These are phyloP conservation scores for Pseudorhombus dupliciocellatus DNA, from an alignment of 2,113 vertebrate species.

Conservation along the genomic window DNA sequence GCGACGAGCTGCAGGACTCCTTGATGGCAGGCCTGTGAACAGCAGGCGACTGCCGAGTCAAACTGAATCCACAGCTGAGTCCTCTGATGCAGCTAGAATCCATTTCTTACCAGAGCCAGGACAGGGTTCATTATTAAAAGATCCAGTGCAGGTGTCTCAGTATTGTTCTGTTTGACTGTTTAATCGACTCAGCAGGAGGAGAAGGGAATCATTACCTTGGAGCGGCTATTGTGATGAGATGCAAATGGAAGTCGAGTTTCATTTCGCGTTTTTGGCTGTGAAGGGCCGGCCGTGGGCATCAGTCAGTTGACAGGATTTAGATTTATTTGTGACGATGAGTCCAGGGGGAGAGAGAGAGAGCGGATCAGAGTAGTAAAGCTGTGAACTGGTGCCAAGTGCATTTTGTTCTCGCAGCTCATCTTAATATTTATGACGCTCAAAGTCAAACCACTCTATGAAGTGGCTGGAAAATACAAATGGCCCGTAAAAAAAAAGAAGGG, in stretches of 20 bases:
- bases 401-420: conserved; percentile 34
- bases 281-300: not conserved
- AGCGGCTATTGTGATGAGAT: conserved; percentile 25
- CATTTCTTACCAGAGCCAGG: not conserved
- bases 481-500: too few species aligned
- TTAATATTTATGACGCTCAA: conserved; percentile 22
- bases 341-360: conserved; percentile 2
- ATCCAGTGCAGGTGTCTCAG: not conserved
- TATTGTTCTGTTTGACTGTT: not conserved
- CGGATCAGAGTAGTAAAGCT: conserved; percentile 30
- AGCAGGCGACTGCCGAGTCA: conserved; percentile 4
- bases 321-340: conserved; percentile 21
- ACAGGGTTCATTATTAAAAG: not conserved
- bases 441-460: conserved; percentile 13
- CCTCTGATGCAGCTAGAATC: not conserved
- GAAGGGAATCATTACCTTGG: conserved; percentile 20
- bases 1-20: not conserved
- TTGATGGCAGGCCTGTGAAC: not conserved
- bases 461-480: too few species aligned
- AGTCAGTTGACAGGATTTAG: conserved; percentile 43
- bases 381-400: conserved; percentile 45
- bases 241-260: conserved; percentile 17
- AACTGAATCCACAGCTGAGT: conserved; percentile 4
- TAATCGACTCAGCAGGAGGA: conserved; percentile 10
- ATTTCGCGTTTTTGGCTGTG: conserved; percentile 9